Percentiles rank a stretch among this genome's conserved stretches.
These are phyloP conservation scores for Ips typographus DNA, from an alignment of 1,140 invertebrate species.

Conservation along the genomic window DNA sequence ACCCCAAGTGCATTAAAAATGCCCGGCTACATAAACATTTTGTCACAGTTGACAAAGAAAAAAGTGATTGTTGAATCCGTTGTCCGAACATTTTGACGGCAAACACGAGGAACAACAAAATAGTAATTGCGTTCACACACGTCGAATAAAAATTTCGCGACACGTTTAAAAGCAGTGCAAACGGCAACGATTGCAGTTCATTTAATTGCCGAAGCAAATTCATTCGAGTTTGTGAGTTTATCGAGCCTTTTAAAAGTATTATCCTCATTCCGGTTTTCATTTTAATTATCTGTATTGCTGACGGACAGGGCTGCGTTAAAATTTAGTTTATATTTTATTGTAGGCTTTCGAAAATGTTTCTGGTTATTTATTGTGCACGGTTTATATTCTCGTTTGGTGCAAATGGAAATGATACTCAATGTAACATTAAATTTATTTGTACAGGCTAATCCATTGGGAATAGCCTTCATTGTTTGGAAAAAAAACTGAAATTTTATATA, in stretches of 20 bases:
- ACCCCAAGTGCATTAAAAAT: no score
- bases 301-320: no score
- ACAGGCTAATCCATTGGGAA: no score
- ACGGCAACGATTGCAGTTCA: constrained; percentile 24
- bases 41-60: not conserved
- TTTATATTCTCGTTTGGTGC: no score
- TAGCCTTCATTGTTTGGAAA: no score
- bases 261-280: constrained; percentile 18
- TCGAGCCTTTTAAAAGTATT: constrained; percentile 24
- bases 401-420: no score
- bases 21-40: no score
- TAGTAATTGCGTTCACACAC: constrained; percentile 1
- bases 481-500: no score
- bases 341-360: no score
- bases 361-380: no score
- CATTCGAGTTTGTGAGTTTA: constrained; percentile 22
- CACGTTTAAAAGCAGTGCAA: constrained; percentile 22
- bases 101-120: not conserved
- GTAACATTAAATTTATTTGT: no score
- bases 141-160: constrained; percentile 1
- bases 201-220: constrained; percentile 24
- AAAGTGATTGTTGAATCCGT: not conserved
- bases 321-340: no score
- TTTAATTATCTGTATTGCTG: constrained; percentile 19
- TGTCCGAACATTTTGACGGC: not conserved